These are phyloP conservation scores for Tuta absoluta DNA, from an alignment of 2,888 invertebrate species.

Conservation along the genomic window DNA sequence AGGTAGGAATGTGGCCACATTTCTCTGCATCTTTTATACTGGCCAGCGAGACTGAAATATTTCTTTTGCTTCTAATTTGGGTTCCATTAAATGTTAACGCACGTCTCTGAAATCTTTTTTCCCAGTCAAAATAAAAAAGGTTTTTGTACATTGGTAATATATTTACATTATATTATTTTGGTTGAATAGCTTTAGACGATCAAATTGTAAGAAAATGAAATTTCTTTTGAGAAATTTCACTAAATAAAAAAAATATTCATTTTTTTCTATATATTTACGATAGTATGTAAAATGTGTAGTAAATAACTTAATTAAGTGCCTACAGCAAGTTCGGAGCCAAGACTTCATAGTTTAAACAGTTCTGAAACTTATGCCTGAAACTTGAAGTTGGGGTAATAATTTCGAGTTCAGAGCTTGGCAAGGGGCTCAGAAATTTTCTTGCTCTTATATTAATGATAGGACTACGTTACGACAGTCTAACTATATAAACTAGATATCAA, in stretches of 20 bases:
- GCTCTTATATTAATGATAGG: conserved; percentile 3
- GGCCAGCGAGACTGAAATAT: conserved; percentile 1
- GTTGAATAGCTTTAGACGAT: too few species aligned
- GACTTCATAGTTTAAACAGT: background rate
- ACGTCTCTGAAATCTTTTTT: too few species aligned
- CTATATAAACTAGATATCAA: too few species aligned
- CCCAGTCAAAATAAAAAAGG: too few species aligned
- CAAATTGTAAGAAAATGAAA: too few species aligned
- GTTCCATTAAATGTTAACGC: too few species aligned
- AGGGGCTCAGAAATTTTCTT: conserved; percentile 14
- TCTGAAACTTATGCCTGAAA: conserved; percentile 6
- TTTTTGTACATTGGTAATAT: too few species aligned
- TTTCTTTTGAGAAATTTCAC: too few species aligned
- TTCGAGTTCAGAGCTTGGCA: conserved; percentile 10
- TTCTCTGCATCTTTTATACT: background rate
- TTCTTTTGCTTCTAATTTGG: background rate
- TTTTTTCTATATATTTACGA: background rate
- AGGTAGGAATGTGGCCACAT: conserved; percentile 10
- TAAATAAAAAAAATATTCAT: background rate
- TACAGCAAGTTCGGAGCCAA: conserved; percentile 8
- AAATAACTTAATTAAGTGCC: conserved; percentile 7
- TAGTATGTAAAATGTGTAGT: background rate
- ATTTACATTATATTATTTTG: too few species aligned
- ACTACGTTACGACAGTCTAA: background rate
- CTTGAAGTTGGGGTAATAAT: conserved; percentile 12